phyloP scores from a whole-genome alignment of 2,797 vertebrate genomes.

The Numenius phaeopus region DNA sequence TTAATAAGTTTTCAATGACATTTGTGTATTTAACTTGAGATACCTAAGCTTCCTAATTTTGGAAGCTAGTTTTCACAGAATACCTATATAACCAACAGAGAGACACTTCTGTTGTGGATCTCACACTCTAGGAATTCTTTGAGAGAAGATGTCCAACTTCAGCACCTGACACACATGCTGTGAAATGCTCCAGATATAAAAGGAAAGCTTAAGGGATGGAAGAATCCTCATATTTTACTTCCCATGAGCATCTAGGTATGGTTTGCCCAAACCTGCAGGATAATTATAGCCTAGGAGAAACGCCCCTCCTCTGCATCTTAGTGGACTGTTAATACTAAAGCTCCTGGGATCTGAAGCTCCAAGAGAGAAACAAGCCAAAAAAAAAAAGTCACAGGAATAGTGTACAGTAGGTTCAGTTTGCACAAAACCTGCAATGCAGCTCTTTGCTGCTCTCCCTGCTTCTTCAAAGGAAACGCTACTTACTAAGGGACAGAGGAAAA shows the following conservation, averaged over 20 bases:
- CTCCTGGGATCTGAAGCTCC: neutral
- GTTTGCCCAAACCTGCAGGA: neutral
- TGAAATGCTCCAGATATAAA: neutral
- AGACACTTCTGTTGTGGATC: neutral
- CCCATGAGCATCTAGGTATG: neutral
- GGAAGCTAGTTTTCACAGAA: neutral
- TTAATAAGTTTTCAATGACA: neutral
- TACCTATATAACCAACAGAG: neutral
- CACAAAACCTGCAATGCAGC: neutral
- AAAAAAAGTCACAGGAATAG: neutral
- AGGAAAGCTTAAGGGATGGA: neutral
- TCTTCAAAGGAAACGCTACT: neutral
- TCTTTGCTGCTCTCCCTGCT: neutral
- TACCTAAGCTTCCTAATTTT: neutral
- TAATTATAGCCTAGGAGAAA: neutral
- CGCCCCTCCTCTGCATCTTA: neutral
- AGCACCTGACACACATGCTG: neutral
- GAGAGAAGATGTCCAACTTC: neutral
- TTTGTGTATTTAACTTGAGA: neutral
- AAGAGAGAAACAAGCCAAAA: neutral
- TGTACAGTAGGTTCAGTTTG: neutral
- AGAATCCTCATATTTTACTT: neutral
- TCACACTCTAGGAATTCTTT: neutral
- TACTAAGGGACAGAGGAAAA: neutral
- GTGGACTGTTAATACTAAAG: neutral